Evolutionary conservation across 2,797 vertebrate genomes (phyloP).

Genomic region (Dipus sagitta): DNA sequence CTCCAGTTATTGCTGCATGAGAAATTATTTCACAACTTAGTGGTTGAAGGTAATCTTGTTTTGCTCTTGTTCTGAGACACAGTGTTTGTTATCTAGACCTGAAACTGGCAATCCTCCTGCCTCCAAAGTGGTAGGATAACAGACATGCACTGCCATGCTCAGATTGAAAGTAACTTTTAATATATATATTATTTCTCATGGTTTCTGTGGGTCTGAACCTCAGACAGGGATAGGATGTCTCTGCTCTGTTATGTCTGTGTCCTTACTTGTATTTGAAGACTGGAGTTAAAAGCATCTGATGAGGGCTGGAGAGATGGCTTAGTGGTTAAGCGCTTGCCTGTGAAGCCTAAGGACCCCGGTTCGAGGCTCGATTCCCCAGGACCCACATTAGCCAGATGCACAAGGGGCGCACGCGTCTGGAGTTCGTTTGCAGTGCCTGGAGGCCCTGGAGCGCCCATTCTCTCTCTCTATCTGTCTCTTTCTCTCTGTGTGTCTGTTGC

Average conservation of each 20-base stretch:
- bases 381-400: too few species aligned
- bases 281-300: background rate
- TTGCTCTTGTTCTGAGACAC: background rate
- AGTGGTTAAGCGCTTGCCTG: too few species aligned
- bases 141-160: background rate
- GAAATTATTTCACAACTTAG: background rate
- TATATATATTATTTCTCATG: background rate
- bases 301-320: too few species aligned
- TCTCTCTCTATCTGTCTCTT: too few species aligned
- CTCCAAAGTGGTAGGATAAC: background rate
- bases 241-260: background rate
- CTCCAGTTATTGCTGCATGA: slow-evolving; percentile 4
- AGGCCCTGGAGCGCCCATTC: too few species aligned
- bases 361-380: too few species aligned
- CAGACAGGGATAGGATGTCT: background rate
- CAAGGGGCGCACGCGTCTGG: too few species aligned
- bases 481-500: too few species aligned
- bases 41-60: background rate
- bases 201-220: slow-evolving; percentile 26
- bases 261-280: slow-evolving; percentile 2
- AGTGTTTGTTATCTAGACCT: background rate
- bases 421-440: too few species aligned
- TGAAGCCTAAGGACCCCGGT: too few species aligned
- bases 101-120: background rate
- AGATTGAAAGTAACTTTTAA: background rate